Base-by-base conservation (phyloP, 2,888 invertebrate species). In the Volucella zonaria region DNA sequence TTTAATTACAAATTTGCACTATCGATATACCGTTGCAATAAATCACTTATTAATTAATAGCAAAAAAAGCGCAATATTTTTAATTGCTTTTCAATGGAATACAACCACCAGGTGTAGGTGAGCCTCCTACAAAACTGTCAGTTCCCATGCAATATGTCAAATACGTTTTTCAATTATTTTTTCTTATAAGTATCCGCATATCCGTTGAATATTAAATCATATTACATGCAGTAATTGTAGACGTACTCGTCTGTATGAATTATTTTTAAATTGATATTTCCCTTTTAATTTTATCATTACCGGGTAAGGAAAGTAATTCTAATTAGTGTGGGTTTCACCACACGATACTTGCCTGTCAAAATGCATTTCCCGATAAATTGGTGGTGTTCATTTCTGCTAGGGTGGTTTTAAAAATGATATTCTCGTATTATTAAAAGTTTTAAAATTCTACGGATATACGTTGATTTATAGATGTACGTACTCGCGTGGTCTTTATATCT, bases 291-390 rank as follows among this genome's bases (percentile, higher is more conserved):
- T 45, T 15, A 42, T 52, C 9, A 12, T 52, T 18, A 18, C 10
- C 43, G 23, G 4, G 52, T 31, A 31, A 31, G 31, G 31, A 31
- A 31, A 31, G 31, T 31, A 31, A 31, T 31, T 31, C 4, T 31
- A 31, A 31, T 31, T 3, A 23, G 23, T 23, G 23, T 23, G 4
- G 23, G 23, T 23, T 23, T 23, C 4, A 31, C 31, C 3, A 18
- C 18, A 40, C 15, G 51, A 52, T 67, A 54, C 52, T 67, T 54
- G 11, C 43, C 52, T 45, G 54, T 31, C 14, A 40, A 64, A 51
- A 8, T 64, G 64, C 64, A 64, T 15, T 49, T 31, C 49, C 18
- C 40, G 49, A 49, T 64, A 51, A 40, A 14, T 10, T 2, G 38
- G 1, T 11, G 15, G 49, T 49, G 64, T 49, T 49, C 47, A 49